Conservation (phyloP, 1,140 invertebrate genomes). For the Leptestheria dahalacensis region DNA sequence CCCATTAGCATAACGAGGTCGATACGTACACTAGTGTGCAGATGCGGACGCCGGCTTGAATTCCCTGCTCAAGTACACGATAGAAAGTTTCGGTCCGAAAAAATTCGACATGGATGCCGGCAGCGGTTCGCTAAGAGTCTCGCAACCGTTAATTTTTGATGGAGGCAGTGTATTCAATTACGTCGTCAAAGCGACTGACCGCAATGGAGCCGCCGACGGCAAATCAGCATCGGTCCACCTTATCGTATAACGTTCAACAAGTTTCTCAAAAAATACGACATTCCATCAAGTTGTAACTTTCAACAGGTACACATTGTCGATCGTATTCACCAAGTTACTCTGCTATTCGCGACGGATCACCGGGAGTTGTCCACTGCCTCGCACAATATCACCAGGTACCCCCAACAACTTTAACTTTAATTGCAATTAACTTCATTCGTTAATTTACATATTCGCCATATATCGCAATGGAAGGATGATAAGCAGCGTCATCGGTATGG, state of each 20-base stretch:
- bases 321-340: constrained; percentile 57
- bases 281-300: constrained; percentile 18
- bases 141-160: constrained; percentile 44
- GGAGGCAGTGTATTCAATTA: constrained; percentile 61
- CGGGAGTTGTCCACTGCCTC: background rate
- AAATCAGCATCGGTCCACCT: constrained; percentile 62
- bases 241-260: constrained; percentile 72
- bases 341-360: constrained; percentile 49
- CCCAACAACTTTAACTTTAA: background rate
- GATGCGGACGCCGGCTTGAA: constrained; percentile 60
- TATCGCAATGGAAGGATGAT: too few species aligned
- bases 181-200: constrained; percentile 74
- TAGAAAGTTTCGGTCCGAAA: constrained; percentile 36
- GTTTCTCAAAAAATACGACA: too few species aligned
- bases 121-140: constrained; percentile 53
- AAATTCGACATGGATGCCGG: constrained; percentile 58
- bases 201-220: constrained; percentile 54
- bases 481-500: too few species aligned
- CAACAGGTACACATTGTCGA: constrained; percentile 61
- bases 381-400: background rate
- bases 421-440: background rate
- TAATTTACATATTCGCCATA: background rate
- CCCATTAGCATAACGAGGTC: too few species aligned
- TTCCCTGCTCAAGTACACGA: constrained; percentile 60
- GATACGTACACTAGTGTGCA: too few species aligned